phyloP scores from a whole-genome alignment of 2,797 vertebrate genomes.

The Microctenopoma stevenorrisi region DNA sequence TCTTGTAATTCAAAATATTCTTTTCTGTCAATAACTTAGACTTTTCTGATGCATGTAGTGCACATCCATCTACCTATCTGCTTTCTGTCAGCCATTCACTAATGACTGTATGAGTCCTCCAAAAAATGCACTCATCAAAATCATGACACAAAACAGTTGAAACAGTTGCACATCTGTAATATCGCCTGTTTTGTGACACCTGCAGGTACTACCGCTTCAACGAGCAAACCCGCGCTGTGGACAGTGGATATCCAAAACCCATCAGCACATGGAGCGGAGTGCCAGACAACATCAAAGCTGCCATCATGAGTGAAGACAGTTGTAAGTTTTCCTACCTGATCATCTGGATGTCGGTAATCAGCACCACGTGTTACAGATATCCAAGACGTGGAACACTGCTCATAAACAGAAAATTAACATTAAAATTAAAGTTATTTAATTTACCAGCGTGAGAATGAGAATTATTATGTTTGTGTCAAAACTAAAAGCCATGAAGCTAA shows the following conservation, averaged over 20 bases:
- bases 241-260: slow-evolving; percentile 89
- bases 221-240: slow-evolving; percentile 85
- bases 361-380: too few species aligned
- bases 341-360: background rate
- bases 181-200: background rate
- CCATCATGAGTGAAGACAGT: slow-evolving; percentile 91
- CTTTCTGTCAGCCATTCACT: too few species aligned
- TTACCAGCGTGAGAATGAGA: too few species aligned
- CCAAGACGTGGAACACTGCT: background rate
- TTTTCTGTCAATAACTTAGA: too few species aligned
- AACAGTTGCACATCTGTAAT: background rate
- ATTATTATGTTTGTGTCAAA: background rate
- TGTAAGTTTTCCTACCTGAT: slow-evolving; percentile 78
- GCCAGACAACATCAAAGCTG: slow-evolving; percentile 88
- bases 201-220: slow-evolving; percentile 92
- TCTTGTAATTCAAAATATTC: too few species aligned
- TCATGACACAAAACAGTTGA: too few species aligned
- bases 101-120: too few species aligned
- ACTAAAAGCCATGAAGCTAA: background rate
- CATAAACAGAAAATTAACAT: too few species aligned
- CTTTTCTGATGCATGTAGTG: too few species aligned
- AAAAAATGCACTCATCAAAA: too few species aligned
- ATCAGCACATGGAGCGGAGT: slow-evolving; percentile 91
- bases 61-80: too few species aligned
- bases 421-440: too few species aligned